A percentile compares a stretch with the other conserved stretches of the same genome.
Evolutionary conservation across 2,113 vertebrate species (phyloP).

Genomic region (Tenebrosternarchus preto): DNA sequence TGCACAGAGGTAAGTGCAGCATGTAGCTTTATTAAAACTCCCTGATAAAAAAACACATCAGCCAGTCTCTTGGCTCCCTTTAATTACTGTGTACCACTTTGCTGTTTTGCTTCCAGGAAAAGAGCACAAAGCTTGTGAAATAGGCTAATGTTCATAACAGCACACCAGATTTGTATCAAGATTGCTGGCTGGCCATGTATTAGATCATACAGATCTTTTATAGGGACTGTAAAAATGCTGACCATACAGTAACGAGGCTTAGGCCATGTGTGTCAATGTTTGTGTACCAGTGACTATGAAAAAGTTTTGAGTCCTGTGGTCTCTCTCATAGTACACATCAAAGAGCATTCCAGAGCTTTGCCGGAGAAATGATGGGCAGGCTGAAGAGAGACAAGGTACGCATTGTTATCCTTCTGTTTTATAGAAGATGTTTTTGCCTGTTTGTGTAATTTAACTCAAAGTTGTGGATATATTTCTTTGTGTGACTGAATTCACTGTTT

Average conservation of each 20-base stretch:
- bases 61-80: background rate
- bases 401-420: background rate
- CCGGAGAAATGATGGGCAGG: conserved; percentile 85
- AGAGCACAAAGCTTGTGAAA: background rate
- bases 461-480: background rate
- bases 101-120: background rate
- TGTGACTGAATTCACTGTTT: background rate
- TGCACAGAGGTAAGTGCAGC: background rate
- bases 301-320: background rate
- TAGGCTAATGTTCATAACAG: background rate
- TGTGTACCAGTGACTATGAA: background rate
- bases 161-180: background rate
- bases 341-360: conserved; percentile 95
- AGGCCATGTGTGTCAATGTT: background rate
- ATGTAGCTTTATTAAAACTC: conserved; percentile 6
- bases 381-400: conserved; percentile 90
- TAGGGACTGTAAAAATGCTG: no score
- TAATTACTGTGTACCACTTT: background rate
- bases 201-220: background rate
- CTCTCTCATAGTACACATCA: conserved; percentile 81
- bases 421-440: background rate
- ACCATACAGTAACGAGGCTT: background rate
- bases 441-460: background rate
- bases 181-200: background rate
- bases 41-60: background rate